phyloP scores from a whole-genome alignment of 2,797 vertebrate species.

The Bryconaethiops microstoma region DNA sequence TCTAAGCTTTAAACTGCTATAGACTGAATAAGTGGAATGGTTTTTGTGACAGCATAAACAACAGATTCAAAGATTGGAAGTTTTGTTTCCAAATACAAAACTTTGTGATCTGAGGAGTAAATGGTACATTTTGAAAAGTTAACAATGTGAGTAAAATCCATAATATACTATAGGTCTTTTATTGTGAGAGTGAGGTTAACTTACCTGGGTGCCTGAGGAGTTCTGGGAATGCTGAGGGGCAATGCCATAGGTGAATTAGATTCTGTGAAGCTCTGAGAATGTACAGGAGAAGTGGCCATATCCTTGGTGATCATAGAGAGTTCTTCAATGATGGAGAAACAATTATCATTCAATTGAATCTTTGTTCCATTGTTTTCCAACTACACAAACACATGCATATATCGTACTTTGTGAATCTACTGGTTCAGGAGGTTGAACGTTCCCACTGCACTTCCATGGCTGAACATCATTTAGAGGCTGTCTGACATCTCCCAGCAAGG shows the following conservation, averaged over 20 bases:
- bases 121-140: background rate
- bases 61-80: too few relatives aligned
- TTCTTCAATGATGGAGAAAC: slow-evolving; percentile 61
- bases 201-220: slow-evolving; percentile 76
- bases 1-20: too few relatives aligned
- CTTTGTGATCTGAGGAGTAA: too few relatives aligned
- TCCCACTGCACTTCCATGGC: slow-evolving; percentile 12
- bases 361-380: background rate
- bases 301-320: slow-evolving; percentile 67
- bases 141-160: background rate
- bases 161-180: background rate
- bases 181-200: slow-evolving; percentile 17
- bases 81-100: too few relatives aligned
- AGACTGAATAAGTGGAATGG: too few relatives aligned
- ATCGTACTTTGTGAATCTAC: slow-evolving; percentile 32
- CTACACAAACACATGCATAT: slow-evolving; percentile 8
- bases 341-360: background rate
- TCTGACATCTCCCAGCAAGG: slow-evolving; percentile 33
- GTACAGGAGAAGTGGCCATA: slow-evolving; percentile 76
- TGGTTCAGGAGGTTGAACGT: slow-evolving; percentile 20
- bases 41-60: too few relatives aligned
- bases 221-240: slow-evolving; percentile 58
- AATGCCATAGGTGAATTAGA: slow-evolving; percentile 54
- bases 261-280: slow-evolving; percentile 59
- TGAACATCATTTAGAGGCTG: slow-evolving; percentile 36